A percentile compares a stretch with the other conserved stretches of the same genome.
Conservation (phyloP, 2,113 vertebrate genomes). For the Sula dactylatra region DNA sequence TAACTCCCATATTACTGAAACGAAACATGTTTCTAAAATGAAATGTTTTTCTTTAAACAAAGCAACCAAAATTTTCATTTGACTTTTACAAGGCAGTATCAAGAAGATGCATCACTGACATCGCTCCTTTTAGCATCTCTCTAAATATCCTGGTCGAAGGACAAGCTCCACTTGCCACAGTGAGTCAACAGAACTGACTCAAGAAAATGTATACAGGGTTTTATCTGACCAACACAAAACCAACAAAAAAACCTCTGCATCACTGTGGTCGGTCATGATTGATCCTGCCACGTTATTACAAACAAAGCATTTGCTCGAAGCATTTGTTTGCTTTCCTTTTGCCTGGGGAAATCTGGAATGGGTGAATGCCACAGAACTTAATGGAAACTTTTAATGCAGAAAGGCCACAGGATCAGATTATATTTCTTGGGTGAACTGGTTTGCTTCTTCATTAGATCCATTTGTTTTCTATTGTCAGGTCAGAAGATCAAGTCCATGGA, state of each 20-base stretch:
- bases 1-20: not conserved
- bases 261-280: constrained; percentile 15
- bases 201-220: constrained; percentile 16
- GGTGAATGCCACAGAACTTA: constrained; percentile 31
- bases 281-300: constrained; percentile 26
- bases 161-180: not conserved
- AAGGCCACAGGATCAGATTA: not conserved
- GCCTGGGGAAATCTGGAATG: constrained; percentile 29
- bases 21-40: not conserved
- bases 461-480: not conserved
- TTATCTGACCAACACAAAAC: constrained; percentile 8
- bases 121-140: constrained; percentile 6
- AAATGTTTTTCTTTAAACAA: not conserved
- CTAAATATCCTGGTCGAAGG: constrained; percentile 13
- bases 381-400: constrained; percentile 45
- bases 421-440: constrained; percentile 25
- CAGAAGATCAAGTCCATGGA: not conserved
- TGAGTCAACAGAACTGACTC: constrained; percentile 15
- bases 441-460: constrained; percentile 29
- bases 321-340: constrained; percentile 35
- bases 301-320: constrained; percentile 13
- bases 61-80: not conserved
- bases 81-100: not conserved
- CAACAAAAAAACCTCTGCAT: constrained; percentile 3
- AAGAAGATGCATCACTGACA: not conserved